Conservation (phyloP, 2,113 vertebrate species). For the Nibea albiflora region DNA sequence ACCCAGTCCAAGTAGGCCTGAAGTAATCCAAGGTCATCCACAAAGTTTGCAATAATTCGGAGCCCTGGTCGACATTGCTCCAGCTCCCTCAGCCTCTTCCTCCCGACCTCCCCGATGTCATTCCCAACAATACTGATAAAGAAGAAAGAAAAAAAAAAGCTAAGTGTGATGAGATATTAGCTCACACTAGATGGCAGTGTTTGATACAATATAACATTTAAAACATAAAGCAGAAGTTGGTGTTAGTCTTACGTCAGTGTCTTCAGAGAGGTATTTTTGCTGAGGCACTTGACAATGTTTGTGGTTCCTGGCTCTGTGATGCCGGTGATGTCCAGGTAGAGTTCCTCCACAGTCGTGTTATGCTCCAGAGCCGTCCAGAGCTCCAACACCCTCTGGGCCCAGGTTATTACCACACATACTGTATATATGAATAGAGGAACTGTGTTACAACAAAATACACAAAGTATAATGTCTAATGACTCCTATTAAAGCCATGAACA, state of each 20-base stretch:
- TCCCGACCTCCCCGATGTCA: conserved; percentile 68
- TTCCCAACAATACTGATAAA: conserved; percentile 75
- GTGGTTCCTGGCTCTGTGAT: conserved; percentile 80
- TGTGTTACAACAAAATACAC: neutral
- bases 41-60: conserved; percentile 75
- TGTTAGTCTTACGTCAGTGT: conserved; percentile 76
- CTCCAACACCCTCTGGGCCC: conserved; percentile 74
- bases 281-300: conserved; percentile 74
- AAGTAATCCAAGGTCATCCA: conserved; percentile 72
- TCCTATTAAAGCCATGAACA: too few species aligned
- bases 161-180: neutral
- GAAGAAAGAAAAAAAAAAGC: neutral
- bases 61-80: conserved; percentile 51
- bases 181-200: conserved; percentile 48
- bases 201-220: neutral
- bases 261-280: conserved; percentile 75
- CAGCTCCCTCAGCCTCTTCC: conserved; percentile 64
- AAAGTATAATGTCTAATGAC: neutral
- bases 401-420: conserved; percentile 83
- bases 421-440: neutral
- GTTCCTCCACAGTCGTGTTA: conserved; percentile 78
- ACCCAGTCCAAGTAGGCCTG: conserved; percentile 82
- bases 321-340: conserved; percentile 81
- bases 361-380: conserved; percentile 77
- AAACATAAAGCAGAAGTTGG: neutral